Conservation (phyloP, 2,797 vertebrate species). For the Sebastes vulpes region DNA sequence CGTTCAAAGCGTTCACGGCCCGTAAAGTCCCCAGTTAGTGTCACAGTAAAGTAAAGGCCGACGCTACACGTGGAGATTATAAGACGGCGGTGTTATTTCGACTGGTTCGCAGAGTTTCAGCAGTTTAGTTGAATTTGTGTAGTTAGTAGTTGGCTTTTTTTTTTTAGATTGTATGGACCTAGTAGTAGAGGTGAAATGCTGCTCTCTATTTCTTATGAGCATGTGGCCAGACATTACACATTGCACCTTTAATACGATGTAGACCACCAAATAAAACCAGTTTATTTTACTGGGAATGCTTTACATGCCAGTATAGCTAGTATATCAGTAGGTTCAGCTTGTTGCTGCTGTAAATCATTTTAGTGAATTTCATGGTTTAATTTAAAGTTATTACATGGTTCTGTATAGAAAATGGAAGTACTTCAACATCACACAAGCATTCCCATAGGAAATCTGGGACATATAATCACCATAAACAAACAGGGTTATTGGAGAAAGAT, state of each 20-base stretch:
- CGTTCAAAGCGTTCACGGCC: accelerated
- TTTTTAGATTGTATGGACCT: no score
- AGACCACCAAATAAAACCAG: no score
- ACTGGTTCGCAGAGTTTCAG: accelerated
- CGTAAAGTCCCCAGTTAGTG: no score
- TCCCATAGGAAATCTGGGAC: neutral
- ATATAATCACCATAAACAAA: neutral
- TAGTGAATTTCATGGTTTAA: neutral
- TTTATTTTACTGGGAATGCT: accelerated
- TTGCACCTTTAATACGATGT: no score
- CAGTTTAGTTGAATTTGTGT: no score
- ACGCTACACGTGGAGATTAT: no score
- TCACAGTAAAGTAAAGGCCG: no score
- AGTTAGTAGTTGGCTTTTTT: no score
- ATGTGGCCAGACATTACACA: no score
- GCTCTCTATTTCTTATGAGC: no score
- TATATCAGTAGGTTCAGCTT: neutral
- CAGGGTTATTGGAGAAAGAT: neutral
- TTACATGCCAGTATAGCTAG: neutral
- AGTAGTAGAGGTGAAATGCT: no score
- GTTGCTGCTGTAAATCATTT: neutral
- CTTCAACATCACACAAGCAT: neutral
- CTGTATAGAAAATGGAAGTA: neutral
- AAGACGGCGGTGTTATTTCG: no score
- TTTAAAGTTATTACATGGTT: neutral